Base-by-base conservation (phyloP, 2,797 vertebrate species). In the Girardinus metallicus region DNA sequence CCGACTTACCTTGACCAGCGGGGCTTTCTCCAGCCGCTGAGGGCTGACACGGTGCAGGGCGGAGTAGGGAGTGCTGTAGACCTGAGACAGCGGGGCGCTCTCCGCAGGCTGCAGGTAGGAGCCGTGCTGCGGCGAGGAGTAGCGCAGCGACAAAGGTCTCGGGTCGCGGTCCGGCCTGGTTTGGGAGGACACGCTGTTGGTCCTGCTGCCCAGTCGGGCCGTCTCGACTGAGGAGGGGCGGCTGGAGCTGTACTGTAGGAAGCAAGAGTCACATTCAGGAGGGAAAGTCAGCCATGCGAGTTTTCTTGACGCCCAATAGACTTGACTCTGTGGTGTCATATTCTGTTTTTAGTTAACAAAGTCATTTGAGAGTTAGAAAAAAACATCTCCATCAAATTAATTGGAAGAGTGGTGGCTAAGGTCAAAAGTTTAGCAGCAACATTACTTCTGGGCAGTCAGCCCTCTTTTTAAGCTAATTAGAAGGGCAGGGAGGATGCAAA, bases 21-120 rank as follows among this genome's bases (percentile, higher is more conserved):
- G 96, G 77, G 95, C 91, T 75, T 93, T 96, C 75, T 96, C 91
- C 0, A 49, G 80, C 0, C 88, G 90, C 70, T 91, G 85, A 0
- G 89, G 90, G 60, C 83, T 92, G 18, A 72, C 87, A 1, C 34
- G 91, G 8, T 91, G 75, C 73, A 77, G 79, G 0, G 87, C 83
- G 0, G 85, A 82, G 90, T 97, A 98, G 0, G 97, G 97, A 7
- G 92, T 96, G 57, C 95, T 96, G 95, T 98, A 97, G 84, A 96
- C 75, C 0, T 95, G 94, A 55, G 95, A 96, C 39, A 80, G 64
- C 74, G 16, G 75, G 0, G 89, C 78, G 64, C 87, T 93, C 18
- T 95, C 93, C 0, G 46, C 21, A 1, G 95, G 83, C 66, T 95
- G 90, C 0, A 91, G 88, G 68, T 95, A 94, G 78, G 92, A 88